Conservation (phyloP, 2,888 invertebrate species). For the Sarcophaga rosellei region DNA sequence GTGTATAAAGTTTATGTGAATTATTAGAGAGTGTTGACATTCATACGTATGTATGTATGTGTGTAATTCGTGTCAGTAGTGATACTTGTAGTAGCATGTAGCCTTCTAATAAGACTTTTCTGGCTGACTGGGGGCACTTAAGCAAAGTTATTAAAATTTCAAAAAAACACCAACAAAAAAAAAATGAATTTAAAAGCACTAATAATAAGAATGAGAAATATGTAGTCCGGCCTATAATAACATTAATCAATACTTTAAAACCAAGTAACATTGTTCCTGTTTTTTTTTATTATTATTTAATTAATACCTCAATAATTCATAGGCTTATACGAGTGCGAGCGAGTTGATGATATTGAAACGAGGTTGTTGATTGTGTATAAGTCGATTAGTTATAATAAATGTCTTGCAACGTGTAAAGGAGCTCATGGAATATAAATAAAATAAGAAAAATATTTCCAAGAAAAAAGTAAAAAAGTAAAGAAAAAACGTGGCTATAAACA, state of each 20-base stretch:
- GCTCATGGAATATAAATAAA: neutral
- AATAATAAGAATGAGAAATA: conserved; percentile 13
- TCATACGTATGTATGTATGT: conserved; percentile 2
- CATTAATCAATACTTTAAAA: conserved; percentile 50
- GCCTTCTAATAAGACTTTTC: conserved; percentile 43
- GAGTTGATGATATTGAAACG: conserved; percentile 46
- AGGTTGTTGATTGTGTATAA: conserved; percentile 56
- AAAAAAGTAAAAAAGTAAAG: neutral
- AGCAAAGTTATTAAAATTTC: conserved; percentile 56
- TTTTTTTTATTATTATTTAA: conserved; percentile 23
- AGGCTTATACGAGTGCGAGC: conserved; percentile 14
- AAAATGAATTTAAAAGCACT: conserved; percentile 12
- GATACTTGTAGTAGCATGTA: conserved; percentile 32
- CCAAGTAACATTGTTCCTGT: conserved; percentile 3
- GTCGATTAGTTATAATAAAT: conserved; percentile 16
- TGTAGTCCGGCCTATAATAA: conserved; percentile 19
- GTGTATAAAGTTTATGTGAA: conserved; percentile 45
- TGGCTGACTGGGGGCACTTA: conserved; percentile 51
- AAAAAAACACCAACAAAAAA: conserved; percentile 19
- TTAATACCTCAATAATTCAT: conserved; percentile 42
- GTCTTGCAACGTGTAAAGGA: conserved; percentile 19
- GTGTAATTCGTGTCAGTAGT: conserved; percentile 32
- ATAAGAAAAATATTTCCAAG: neutral
- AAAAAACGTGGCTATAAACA: conserved; percentile 37
- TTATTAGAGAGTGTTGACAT: conserved; percentile 35